Conservation (phyloP, 2,113 vertebrate genomes). For the Sinocyclocheilus anshuiensis region DNA sequence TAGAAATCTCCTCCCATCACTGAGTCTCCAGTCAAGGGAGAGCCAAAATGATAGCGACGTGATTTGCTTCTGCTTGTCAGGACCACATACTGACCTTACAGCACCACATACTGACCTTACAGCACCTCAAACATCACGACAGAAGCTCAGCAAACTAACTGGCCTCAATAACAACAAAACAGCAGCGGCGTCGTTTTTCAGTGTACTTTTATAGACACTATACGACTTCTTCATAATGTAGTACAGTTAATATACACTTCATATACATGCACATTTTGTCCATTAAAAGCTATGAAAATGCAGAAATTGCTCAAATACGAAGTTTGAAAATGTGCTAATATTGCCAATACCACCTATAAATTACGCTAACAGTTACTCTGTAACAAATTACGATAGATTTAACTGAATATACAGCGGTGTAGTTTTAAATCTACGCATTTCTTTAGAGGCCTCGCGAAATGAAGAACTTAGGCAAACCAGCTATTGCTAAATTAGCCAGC, state of each 20-base stretch:
- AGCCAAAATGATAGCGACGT: not conserved
- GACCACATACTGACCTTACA: not conserved
- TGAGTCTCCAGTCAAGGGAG: not conserved
- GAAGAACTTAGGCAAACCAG: conserved; percentile 8
- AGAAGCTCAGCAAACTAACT: not conserved
- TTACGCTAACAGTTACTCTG: not conserved
- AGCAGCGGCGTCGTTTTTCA: not conserved
- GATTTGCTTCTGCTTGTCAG: not conserved
- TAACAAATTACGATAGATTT: not conserved
- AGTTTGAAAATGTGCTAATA: not conserved
- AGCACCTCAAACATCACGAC: not conserved
- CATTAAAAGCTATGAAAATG: not conserved
- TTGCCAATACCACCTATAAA: not conserved
- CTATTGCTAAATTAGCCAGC: not conserved
- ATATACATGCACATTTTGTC: not conserved
- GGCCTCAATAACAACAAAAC: conserved; percentile 4
- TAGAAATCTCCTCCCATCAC: conserved; percentile 18
- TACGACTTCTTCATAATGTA: not conserved
- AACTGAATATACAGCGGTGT: not conserved
- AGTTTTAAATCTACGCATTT: conserved; percentile 21
- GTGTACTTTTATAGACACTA: not conserved
- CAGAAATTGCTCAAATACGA: not conserved
- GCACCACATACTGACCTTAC: not conserved
- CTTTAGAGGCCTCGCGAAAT: conserved; percentile 5
- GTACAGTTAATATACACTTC: not conserved